A percentile compares a stretch with the other conserved stretches of the same genome.
phyloP scores from a whole-genome alignment of 1,140 invertebrate genomes.

The Pogonomyrmex californicus region DNA sequence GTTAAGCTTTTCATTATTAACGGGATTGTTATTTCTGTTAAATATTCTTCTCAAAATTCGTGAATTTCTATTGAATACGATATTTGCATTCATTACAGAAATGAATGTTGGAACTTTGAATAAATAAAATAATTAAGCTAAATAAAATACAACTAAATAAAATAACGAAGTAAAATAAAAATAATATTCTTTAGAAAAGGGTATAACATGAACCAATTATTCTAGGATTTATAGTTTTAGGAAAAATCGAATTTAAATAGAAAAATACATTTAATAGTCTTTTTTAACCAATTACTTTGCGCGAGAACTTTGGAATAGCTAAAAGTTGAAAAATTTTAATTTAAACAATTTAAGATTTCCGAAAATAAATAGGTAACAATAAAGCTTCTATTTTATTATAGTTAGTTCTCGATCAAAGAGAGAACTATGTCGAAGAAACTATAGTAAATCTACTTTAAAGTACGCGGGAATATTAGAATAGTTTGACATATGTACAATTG shows the following conservation, averaged over 20 bases:
- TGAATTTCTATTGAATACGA: background rate
- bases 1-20: conserved; percentile 29
- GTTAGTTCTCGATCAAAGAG: conserved; percentile 6
- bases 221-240: background rate
- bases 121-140: background rate
- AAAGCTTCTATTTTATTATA: background rate
- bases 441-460: conserved; percentile 53
- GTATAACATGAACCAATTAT: background rate
- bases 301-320: background rate
- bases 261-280: background rate
- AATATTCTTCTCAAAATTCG: background rate
- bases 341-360: background rate
- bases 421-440: conserved; percentile 36
- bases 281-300: background rate
- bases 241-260: background rate
- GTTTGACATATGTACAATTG: conserved; percentile 54
- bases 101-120: background rate
- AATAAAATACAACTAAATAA: too few species aligned
- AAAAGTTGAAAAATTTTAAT: background rate
- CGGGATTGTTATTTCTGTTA: background rate
- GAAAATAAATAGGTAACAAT: conserved; percentile 27
- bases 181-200: background rate
- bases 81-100: background rate
- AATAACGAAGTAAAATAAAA: background rate
- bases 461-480: conserved; percentile 52